Base-by-base conservation (phyloP, 53 echinoderm and acorn worm species). In the Arbacia lixula region DNA sequence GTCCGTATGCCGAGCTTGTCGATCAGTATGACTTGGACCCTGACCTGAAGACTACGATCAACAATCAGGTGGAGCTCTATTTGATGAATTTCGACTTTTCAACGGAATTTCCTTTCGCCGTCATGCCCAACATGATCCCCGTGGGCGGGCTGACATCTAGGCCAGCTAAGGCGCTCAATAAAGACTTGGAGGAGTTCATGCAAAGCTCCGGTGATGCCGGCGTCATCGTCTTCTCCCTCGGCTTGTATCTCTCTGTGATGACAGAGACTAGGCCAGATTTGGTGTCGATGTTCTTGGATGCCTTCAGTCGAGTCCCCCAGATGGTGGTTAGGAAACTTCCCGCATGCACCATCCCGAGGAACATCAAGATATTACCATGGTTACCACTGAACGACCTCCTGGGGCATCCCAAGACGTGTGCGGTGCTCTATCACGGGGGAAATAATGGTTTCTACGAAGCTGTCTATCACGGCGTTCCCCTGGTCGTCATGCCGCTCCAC, bases 381-480 rank as follows among this genome's bases (percentile, higher is more conserved):
- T 26, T 81, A 63, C 82, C 82, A 3, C 62, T 30, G 64, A 81
- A 81, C 40, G 82, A 79, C 22, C 64, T 81, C 29, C 30, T 81
- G 64, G 82, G 82, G 25, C 82, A 81, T 46, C n/a, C 62, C 6
- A 81, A 81, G 22, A 63, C 82, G 1, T 12, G 50, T n/a, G 28
- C 49, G 29, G 62, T 81, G 32, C 19, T 81, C 30, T 81, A 31
- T 30, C 82, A 81, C 14, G 82, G 63, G 19, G 82, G 82, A 11
- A 81, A 81, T 28, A 81, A 81, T 63, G 82, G 82, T 28, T 81
- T 63, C 64, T 34, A 63, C 27, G 82, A 81, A 49, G 63, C 46
- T 2, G 17, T 81, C 5, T 81, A 81, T 11, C 82, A 81, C 21
- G 82, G 82, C 20, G 82, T 81, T 4, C 82, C 82, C 11, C 2